phyloP scores from a whole-genome alignment of 2,113 vertebrate genomes.

The Esox niger region DNA sequence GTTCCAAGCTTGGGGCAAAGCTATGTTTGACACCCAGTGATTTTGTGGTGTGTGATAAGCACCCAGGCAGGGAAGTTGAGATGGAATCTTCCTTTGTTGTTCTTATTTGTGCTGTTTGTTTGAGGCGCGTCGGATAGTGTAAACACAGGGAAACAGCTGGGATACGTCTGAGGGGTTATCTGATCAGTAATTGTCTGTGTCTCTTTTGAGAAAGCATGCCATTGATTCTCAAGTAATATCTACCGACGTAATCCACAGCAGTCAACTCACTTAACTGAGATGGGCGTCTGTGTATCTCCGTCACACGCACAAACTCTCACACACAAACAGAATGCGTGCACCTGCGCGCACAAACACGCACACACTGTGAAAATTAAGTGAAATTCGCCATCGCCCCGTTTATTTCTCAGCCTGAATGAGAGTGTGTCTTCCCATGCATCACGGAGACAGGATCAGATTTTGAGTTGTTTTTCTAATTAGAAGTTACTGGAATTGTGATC shows the following conservation, averaged over 20 bases:
- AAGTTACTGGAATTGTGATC: conserved; percentile 74
- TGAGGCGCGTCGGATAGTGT: conserved; percentile 64
- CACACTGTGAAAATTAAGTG: conserved; percentile 8
- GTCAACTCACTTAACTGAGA: conserved; percentile 51
- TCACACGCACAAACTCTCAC: conserved; percentile 6
- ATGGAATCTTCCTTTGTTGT: conserved; percentile 50
- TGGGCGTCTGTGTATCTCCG: no score
- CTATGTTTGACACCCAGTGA: conserved; percentile 28
- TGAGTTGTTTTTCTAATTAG: conserved; percentile 76
- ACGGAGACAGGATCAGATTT: conserved; percentile 69
- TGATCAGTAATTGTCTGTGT: conserved; percentile 67
- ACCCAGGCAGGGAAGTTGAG: conserved; percentile 52
- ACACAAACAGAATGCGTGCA: no score
- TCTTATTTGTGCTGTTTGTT: conserved; percentile 64
- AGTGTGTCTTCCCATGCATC: conserved; percentile 62
- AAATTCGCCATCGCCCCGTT: conserved; percentile 21
- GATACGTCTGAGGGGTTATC: conserved; percentile 59
- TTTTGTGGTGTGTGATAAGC: conserved; percentile 61
- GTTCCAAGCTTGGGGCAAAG: conserved; percentile 47
- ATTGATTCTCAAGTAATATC: conserved; percentile 60
- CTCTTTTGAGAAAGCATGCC: conserved; percentile 57
- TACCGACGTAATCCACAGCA: conserved; percentile 56
- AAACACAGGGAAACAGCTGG: conserved; percentile 55
- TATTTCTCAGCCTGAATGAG: conserved; percentile 29
- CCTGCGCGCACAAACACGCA: neutral